Evolutionary conservation across 2,113 vertebrate genomes (phyloP).

Genomic region (Mionectes macconnelli): DNA sequence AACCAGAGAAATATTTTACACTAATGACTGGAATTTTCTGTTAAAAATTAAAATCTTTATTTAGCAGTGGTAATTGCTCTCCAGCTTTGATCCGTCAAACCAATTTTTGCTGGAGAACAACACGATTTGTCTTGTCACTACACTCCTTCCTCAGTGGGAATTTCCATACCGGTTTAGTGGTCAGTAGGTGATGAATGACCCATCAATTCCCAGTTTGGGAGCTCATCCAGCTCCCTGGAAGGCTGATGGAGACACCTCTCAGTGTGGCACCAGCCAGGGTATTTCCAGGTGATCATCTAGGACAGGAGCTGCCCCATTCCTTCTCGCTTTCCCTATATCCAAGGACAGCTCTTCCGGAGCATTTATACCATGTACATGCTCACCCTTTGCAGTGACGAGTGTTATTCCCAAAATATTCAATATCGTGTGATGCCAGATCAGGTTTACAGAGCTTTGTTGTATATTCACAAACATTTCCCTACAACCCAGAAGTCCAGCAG

Average conservation of each 20-base stretch:
- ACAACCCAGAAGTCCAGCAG: background rate
- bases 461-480: background rate
- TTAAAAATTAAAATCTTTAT: background rate
- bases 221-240: background rate
- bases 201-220: background rate
- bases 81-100: background rate
- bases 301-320: background rate
- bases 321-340: background rate
- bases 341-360: background rate
- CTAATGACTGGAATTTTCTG: background rate
- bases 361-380: background rate
- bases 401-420: background rate
- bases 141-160: background rate
- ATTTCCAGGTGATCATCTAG: background rate
- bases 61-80: background rate
- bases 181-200: background rate
- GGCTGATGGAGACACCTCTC: background rate
- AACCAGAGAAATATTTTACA: background rate
- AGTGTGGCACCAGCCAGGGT: background rate
- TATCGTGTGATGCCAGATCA: background rate
- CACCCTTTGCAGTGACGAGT: background rate
- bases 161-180: background rate
- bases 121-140: fast-evolving
- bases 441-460: background rate
- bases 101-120: background rate